Base-by-base conservation (phyloP, 1,140 invertebrate genomes). In the Drosophila prosaltans region DNA sequence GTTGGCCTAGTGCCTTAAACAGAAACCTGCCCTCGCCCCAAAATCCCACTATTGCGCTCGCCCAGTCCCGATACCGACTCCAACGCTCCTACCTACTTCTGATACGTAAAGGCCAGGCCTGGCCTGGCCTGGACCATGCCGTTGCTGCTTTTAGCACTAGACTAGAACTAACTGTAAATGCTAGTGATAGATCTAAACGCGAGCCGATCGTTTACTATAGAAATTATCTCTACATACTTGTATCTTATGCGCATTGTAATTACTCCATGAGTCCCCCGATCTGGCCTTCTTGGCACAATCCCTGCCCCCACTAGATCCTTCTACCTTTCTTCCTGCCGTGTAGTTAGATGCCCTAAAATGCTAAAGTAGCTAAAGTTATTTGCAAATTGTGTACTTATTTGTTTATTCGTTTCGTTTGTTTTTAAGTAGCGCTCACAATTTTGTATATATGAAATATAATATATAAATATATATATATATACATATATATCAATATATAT, bases 371-470 rank as follows among this genome's bases (percentile, higher is more conserved):
- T 84, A 84, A 78, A 83, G 67, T 72, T 84, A 77, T 83, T 88
- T 65, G 74, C 79, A 75, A 86, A 88, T 80, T 69, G 72, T 86
- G 83, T 86, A 86, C 83, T 86, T 86, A 86, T 88, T 88, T 68
- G 83, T 86, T 80, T 65, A 36, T 79, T 78, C 78, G 81, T 77
- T 72, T 58, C 55, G 58, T 74, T 36, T 32, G 67, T 82, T 55
- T 60, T 80, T 84, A 84, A 84, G 81, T 84, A 78, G 73, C 41
- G 66, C 74, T 40, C 61, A 61, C 39, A 72, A 71, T 69, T 84
- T 66, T 88, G 71, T 69, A 74, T 61, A 72, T 57, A 80, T 1
- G 32, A 36, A 30, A 71, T 67, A 59, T 57, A 48, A 30, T 57
- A 74, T 61, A n/a, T 48, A 48, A 16, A 48, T 1, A 45, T 43